These are phyloP conservation scores for Sebastes matsubarae DNA, from an alignment of 2,797 vertebrate species.

Conservation along the genomic window DNA sequence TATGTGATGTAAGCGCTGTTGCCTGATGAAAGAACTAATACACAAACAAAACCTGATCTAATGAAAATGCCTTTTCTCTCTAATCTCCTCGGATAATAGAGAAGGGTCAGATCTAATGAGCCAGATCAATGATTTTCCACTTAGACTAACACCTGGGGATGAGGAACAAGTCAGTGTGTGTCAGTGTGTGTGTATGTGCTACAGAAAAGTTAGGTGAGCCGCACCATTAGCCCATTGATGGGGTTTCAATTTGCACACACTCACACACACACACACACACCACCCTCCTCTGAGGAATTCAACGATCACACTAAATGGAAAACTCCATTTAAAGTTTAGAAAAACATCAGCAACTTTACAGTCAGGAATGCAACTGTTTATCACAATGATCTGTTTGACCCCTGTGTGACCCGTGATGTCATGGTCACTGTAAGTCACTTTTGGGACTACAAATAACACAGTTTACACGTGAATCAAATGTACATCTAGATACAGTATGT, in stretches of 20 bases:
- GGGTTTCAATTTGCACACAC: conserved; percentile 51
- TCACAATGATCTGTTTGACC: neutral
- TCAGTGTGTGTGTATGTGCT: conserved; percentile 7
- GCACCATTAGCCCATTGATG: conserved; percentile 56
- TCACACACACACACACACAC: neutral
- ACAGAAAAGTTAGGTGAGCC: conserved; percentile 33
- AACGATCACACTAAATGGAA: conserved; percentile 22
- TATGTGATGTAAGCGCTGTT: neutral
- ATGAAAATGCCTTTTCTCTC: conserved; percentile 16
- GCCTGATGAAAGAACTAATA: neutral
- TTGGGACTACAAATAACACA: neutral
- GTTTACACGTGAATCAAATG: neutral
- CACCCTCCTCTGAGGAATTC: conserved; percentile 6
- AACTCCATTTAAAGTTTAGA: conserved; percentile 44
- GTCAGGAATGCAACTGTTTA: neutral
- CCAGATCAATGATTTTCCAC: conserved; percentile 65
- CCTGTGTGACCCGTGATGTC: neutral
- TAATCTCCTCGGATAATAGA: conserved; percentile 44
- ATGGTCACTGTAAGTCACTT: neutral
- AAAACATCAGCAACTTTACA: neutral
- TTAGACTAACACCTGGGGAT: conserved; percentile 57
- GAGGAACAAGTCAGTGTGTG: conserved; percentile 18
- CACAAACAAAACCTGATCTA: neutral
- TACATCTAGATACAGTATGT: neutral
- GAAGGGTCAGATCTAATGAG: conserved; percentile 60